Conservation (phyloP, 2,113 vertebrate species). For the Cephalopholis sonnerati region DNA sequence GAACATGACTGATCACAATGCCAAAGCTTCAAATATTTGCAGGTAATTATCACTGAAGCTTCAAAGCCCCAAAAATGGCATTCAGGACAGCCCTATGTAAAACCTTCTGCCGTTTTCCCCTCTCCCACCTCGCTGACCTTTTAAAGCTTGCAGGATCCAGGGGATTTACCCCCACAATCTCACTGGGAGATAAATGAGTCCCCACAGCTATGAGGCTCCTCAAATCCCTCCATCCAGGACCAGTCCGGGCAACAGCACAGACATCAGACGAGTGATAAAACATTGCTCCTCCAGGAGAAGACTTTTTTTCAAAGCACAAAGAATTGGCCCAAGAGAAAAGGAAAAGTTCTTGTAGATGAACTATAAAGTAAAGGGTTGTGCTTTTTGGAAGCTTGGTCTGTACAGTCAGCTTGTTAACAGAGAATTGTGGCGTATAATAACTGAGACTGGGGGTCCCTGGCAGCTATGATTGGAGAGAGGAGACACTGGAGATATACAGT, state of each 20-base stretch:
- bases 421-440: slow-evolving; percentile 3
- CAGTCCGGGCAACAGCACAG: slow-evolving; percentile 47
- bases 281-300: slow-evolving; percentile 20
- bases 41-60: too few species aligned
- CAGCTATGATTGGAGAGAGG: background rate
- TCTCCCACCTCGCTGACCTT: slow-evolving; percentile 44
- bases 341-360: slow-evolving; percentile 1
- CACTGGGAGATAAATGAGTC: slow-evolving; percentile 50
- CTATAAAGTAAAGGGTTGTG: background rate
- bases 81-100: background rate
- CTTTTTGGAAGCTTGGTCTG: background rate
- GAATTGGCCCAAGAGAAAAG: slow-evolving; percentile 20
- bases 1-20: too few species aligned
- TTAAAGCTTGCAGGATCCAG: slow-evolving; percentile 52
- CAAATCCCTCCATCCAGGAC: slow-evolving; percentile 32
- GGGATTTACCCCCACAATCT: slow-evolving; percentile 41
- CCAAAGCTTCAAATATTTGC: too few species aligned
- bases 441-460: background rate
- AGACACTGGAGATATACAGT: background rate
- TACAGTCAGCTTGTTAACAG: slow-evolving; percentile 19
- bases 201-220: slow-evolving; percentile 38
- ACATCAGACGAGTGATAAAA: slow-evolving; percentile 50
- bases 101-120: background rate
- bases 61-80: too few species aligned
- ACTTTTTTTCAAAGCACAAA: slow-evolving; percentile 23